Evolutionary conservation across 1,140 invertebrate genomes (phyloP).

Genomic region (Sesamia nonagrioides): DNA sequence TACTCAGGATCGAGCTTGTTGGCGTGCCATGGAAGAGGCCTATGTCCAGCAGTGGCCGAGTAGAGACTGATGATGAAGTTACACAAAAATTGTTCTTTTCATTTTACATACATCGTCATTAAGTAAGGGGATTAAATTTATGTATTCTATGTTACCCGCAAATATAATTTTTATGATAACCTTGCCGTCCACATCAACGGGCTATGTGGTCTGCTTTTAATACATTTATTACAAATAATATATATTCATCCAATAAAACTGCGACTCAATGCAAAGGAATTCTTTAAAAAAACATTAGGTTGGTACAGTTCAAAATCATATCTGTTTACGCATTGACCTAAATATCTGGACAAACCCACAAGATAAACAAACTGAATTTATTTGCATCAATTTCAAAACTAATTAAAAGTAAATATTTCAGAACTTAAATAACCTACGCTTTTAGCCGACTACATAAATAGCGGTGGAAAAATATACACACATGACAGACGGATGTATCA

Average conservation of each 20-base stretch:
- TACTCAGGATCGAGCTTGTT: too few species aligned
- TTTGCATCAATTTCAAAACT: slow-evolving; percentile 2
- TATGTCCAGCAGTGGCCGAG: too few species aligned
- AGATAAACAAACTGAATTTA: slow-evolving; percentile 11
- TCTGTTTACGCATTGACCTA: background rate
- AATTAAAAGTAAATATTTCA: background rate
- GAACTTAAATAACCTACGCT: background rate
- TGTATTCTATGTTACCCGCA: too few species aligned
- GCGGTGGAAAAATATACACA: slow-evolving; percentile 5
- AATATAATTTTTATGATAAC: background rate
- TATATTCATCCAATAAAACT: slow-evolving; percentile 4
- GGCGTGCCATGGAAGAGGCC: too few species aligned
- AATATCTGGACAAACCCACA: background rate
- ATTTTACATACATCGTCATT: too few species aligned
- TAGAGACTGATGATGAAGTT: too few species aligned
- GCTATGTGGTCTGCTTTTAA: background rate
- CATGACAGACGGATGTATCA: too few species aligned
- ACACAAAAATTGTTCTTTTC: too few species aligned
- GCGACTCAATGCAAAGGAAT: background rate
- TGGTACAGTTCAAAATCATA: background rate
- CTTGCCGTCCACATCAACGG: background rate
- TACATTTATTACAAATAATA: slow-evolving; percentile 13
- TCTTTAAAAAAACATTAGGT: background rate
- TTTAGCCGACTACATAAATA: background rate
- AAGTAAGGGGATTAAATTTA: too few species aligned